Evolutionary conservation across 2,888 invertebrate genomes (phyloP), one percentile per base, ranked within the genome.

Genomic region (Eupithecia insigniata): DNA sequence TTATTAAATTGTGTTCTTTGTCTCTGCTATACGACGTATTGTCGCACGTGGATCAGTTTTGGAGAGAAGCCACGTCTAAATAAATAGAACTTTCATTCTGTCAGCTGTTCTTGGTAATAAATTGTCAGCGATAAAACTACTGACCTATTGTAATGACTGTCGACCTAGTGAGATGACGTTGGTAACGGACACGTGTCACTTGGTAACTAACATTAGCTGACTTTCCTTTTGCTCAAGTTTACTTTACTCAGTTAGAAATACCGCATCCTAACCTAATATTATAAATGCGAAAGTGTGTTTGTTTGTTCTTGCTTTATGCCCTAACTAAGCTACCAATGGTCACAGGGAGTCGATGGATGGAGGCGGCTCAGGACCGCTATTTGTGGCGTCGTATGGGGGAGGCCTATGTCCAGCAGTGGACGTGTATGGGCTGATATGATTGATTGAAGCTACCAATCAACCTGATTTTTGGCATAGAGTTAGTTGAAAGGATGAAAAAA

Each of bases 51-150:
- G 66, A 26, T 72, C 22, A 39, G 55, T 78, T 78, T 88, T 88
- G 86, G 87, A 85, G 77, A 75, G 76, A 70, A 82, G 87, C 87
- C 87, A 87, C 77, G 64, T 72, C 69, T 79, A 60, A 72, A 77
- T 80, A 75, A 76, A 78, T 71, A 78, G 69, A 74, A 34, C 43
- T 70, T 76, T 70, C n/a, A 67, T 70, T 67, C 72, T 74, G 77
- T 82, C 83, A 82, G 82, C 81, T 81, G 80, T 80, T 80, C 75
- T 43, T 39, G 46, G 43, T 70, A 46, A 64, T 64, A 36, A 26
- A 70, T 66, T 61, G 61, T 66, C 51, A 65, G 67, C 58, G 43
- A 28, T 34, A 43, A 64, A n/a, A 64, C 36, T 62, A 60, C 32
- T 12, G 61, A 32, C n/a, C 36, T 26, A 32, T n/a, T 64, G 34